phyloP scores from a whole-genome alignment of 2,888 invertebrate species.

The Acleris sparsana region DNA sequence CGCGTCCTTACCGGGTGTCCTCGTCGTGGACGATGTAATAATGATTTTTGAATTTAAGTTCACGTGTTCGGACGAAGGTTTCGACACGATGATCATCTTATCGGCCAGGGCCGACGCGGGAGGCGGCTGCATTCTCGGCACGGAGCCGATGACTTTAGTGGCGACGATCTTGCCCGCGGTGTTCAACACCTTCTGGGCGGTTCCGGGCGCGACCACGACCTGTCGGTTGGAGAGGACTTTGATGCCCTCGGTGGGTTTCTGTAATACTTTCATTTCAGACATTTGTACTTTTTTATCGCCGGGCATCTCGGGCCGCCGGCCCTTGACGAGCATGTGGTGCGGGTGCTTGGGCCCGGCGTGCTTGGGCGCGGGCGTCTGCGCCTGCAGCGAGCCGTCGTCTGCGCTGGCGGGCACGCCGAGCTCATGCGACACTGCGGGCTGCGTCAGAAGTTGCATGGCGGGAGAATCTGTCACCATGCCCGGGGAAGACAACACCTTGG shows the following conservation, averaged over 20 bases:
- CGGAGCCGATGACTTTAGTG: constrained; percentile 73
- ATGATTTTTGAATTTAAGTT: constrained; percentile 67
- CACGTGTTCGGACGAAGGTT: constrained; percentile 64
- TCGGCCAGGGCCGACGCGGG: constrained; percentile 58
- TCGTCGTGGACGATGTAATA: constrained; percentile 62
- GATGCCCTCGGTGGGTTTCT: constrained; percentile 68
- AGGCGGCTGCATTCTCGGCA: constrained; percentile 58
- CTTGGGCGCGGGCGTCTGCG: constrained; percentile 43
- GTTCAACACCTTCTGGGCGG: constrained; percentile 66
- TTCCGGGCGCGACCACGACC: constrained; percentile 66
- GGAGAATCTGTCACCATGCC: constrained; percentile 68
- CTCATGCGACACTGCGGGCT: constrained; percentile 68
- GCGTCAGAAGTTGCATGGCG: constrained; percentile 70
- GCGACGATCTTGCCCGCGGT: constrained; percentile 69
- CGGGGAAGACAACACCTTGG: constrained; percentile 62
- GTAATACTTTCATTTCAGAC: constrained; percentile 72
- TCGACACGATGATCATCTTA: constrained; percentile 78
- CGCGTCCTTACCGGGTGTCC: constrained; percentile 56
- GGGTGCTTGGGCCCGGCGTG: constrained; percentile 56
- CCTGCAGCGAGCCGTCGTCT: constrained; percentile 28
- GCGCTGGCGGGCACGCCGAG: constrained; percentile 60
- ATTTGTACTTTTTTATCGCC: constrained; percentile 69
- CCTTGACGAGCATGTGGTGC: constrained; percentile 73
- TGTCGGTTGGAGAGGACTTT: constrained; percentile 75
- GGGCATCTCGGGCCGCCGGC: constrained; percentile 56